Conservation (phyloP, 2,113 vertebrate genomes). For the Amia ocellicauda region DNA sequence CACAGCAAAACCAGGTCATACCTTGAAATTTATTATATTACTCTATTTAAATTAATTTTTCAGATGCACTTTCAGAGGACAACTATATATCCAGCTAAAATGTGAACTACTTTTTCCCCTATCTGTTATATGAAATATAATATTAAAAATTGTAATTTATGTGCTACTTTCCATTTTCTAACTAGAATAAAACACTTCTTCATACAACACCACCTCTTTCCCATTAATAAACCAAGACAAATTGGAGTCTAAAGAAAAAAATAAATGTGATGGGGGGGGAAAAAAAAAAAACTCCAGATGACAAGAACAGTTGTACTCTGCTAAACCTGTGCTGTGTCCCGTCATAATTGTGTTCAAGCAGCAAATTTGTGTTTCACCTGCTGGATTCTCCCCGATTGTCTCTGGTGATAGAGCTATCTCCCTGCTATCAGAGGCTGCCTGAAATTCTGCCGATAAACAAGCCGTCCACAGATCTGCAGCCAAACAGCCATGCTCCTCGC, state of each 20-base stretch:
- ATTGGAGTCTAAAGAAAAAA: too few relatives aligned
- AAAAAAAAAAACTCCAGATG: constrained; percentile 39
- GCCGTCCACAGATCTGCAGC: not conserved
- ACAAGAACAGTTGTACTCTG: constrained; percentile 39
- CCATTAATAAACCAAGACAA: too few relatives aligned
- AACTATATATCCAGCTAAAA: too few relatives aligned
- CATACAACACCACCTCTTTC: too few relatives aligned
- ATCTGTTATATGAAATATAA: too few relatives aligned
- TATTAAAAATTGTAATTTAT: too few relatives aligned
- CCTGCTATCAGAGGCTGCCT: constrained; percentile 1
- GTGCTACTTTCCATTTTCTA: too few relatives aligned
- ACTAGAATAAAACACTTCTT: too few relatives aligned
- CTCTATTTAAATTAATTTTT: too few relatives aligned
- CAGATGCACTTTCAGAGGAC: too few relatives aligned
- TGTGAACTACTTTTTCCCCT: constrained; percentile 26
- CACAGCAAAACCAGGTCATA: too few relatives aligned
- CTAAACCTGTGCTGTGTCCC: constrained; percentile 21
- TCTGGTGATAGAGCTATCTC: constrained; percentile 12
- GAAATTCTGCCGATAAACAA: constrained; percentile 31
- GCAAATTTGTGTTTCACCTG: constrained; percentile 31
- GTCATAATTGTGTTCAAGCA: not conserved
- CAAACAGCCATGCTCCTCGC: not conserved
- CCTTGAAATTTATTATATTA: too few relatives aligned
- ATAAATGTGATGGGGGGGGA: constrained; percentile 49
- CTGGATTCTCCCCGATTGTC: constrained; percentile 21